phyloP scores from a whole-genome alignment of 2,113 vertebrate genomes.

The Stigmatopora nigra region DNA sequence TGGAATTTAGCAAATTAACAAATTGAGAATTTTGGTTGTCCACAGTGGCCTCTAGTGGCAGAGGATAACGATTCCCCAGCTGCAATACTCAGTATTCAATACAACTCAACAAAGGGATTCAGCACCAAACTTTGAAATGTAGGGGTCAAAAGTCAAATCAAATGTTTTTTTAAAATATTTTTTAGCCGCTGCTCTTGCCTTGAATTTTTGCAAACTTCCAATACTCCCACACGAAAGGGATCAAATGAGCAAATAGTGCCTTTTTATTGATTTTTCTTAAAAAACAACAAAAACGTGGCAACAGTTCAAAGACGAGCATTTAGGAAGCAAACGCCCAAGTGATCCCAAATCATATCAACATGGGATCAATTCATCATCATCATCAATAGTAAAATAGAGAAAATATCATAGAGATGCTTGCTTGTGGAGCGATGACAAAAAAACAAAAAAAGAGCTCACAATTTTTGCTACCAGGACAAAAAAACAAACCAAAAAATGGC shows the following conservation, averaged over 20 bases:
- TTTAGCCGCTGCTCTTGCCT: not conserved
- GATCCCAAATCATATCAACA: conserved; percentile 64
- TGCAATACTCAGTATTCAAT: too few relatives aligned
- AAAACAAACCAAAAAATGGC: conserved; percentile 52
- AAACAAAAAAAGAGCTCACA: conserved; percentile 74
- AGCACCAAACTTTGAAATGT: too few relatives aligned
- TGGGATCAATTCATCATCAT: conserved; percentile 53
- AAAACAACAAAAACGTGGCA: conserved; percentile 64
- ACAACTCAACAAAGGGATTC: too few relatives aligned
- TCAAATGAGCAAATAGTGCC: conserved; percentile 69
- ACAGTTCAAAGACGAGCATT: conserved; percentile 73
- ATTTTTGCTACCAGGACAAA: conserved; percentile 73
- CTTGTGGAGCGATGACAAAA: conserved; percentile 49
- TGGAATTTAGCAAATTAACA: too few relatives aligned
- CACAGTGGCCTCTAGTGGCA: too few relatives aligned
- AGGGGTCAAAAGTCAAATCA: too few relatives aligned
- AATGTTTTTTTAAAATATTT: too few relatives aligned
- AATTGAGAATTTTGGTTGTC: too few relatives aligned
- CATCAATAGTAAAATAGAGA: conserved; percentile 70
- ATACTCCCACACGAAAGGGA: conserved; percentile 24
- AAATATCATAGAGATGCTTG: conserved; percentile 74
- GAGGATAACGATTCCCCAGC: too few relatives aligned
- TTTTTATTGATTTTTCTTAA: conserved; percentile 70
- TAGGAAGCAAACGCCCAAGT: conserved; percentile 72
- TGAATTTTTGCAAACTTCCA: not conserved